A percentile compares a stretch with the other conserved stretches of the same genome.
These are phyloP conservation scores for Leptocoma aspasia DNA, from an alignment of 2,113 vertebrate species.

Conservation along the genomic window DNA sequence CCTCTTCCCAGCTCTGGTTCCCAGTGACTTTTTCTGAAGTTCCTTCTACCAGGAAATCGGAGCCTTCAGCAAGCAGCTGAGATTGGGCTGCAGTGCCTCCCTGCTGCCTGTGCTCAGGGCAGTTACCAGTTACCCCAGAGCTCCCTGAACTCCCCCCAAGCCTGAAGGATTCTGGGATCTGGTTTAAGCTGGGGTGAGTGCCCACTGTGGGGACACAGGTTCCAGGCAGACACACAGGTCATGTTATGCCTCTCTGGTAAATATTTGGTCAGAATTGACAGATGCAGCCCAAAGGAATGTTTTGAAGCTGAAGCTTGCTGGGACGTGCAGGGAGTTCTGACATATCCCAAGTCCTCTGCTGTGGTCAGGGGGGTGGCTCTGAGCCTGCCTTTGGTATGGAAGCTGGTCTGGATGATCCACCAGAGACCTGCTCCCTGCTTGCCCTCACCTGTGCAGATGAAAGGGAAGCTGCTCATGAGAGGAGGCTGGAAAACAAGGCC, in stretches of 20 bases:
- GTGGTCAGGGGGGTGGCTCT: not conserved
- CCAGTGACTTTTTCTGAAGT: not conserved
- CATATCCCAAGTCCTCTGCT: not conserved
- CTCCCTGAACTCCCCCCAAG: not conserved
- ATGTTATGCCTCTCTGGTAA: fast-evolving
- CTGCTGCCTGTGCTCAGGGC: not conserved
- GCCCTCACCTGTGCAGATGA: not conserved
- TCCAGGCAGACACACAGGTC: not conserved
- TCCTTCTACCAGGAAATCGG: not conserved
- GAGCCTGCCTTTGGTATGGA: not conserved
- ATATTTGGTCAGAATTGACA: not conserved
- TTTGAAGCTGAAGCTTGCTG: not conserved
- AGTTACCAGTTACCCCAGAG: fast-evolving
- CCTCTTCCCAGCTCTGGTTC: not conserved
- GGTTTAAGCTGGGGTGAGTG: not conserved
- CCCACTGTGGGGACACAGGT: fast-evolving
- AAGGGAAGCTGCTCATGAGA: fast-evolving
- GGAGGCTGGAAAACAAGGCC: not conserved
- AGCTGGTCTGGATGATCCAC: not conserved
- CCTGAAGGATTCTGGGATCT: not conserved
- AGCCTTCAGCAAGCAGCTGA: not conserved
- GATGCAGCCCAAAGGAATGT: not conserved
- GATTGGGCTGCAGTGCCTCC: not conserved
- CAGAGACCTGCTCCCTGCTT: not conserved
- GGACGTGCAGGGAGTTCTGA: not conserved